Evolutionary conservation across 1,140 invertebrate genomes (phyloP), one percentile per base, ranked within the genome.

Genomic region (Plectrocnemia conspersa): DNA sequence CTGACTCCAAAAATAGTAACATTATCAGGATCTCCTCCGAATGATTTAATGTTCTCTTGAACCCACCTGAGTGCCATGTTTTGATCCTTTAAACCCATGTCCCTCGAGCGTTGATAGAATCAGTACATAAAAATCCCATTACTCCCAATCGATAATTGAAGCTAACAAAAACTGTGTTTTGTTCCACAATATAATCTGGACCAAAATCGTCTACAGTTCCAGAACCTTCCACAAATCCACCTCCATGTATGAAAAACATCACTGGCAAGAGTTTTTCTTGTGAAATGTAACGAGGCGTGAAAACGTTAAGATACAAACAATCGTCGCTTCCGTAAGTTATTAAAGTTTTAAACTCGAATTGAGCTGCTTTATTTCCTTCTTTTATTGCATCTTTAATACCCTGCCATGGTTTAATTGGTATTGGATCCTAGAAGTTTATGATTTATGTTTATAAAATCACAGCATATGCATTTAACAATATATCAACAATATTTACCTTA

Each of bases 211-310:
- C 53, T 3, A 62, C 40, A 54, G 66, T 64, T 47, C 71, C 74
- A 21, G 72, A 75, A 1, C 79, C 77, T 55, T 66, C 65, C 9
- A 76, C 59, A 54, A 84, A 80, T 19, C 76, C 77, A 23, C 83
- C 82, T 5, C 82, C 82, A 62, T 85, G 81, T 21, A 89, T 66
- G 40, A 72, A 81, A 0, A 83, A 75, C 69, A 83, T 77, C 0
- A 84, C 82, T 1, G 81, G 79, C 11, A 72, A 52, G 7, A 56
- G 25, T n/a, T n/a, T n/a, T 19, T 44, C 41, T 24, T 16, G 55
- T 11, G 65, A 54, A 48, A 62, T 55, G 13, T 73, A 62, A 22
- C 65, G 77, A 10, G 73, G 75, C 21, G 77, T 79, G 50, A 75
- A 79, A 0, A 81, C 77, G 64, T 81, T 81, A 18, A 81, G 58